Evolutionary conservation across 1,140 invertebrate genomes (phyloP), one percentile per base, ranked within the genome.

Genomic region (Geopemphigus sp.): DNA sequence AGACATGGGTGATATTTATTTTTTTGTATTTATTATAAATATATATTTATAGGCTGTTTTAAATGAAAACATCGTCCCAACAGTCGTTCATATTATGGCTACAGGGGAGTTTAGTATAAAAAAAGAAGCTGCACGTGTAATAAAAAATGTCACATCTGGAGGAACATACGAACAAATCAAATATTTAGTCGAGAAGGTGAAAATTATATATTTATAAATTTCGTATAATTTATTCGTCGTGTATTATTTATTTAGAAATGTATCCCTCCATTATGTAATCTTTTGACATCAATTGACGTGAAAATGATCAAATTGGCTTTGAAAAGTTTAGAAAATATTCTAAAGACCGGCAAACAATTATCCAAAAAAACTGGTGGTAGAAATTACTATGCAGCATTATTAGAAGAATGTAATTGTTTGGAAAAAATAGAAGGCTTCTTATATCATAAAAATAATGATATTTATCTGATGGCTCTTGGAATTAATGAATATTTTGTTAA

Each of bases 361-460:
- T 88, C 91, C 5, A 90, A 91, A 83, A 84, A 85, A 53, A 89
- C 89, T 39, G 90, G 90, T 57, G 86, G 85, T n/a, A 89, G 93
- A 8, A 98, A 99, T 87, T 92, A 93, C 0, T 98, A 96, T 85
- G 94, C 95, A 26, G 92, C 96, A 53, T 87, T 94, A 53, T 92
- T 98, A 82, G 97, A 98, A 87, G 95, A 98, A 87, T 98, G 96
- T 84, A 96, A 93, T 86, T 96, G 96, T 83, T 87, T 99, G 84
- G 96, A 98, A 84, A 98, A 98, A 87, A 98, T 99, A 81, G 97
- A 99, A 87, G 96, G 94, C 85, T 88, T 98, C 10, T 97, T 98
- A 86, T 95, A 94, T 19, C 96, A 98, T 85, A 94, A 97, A 85
- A 98, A 98, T 84, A 90, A 94, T 84, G 94, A 98, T 68, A 96